Evolutionary conservation across 2,113 vertebrate species (phyloP).

Genomic region (Neolamprologus brichardi): DNA sequence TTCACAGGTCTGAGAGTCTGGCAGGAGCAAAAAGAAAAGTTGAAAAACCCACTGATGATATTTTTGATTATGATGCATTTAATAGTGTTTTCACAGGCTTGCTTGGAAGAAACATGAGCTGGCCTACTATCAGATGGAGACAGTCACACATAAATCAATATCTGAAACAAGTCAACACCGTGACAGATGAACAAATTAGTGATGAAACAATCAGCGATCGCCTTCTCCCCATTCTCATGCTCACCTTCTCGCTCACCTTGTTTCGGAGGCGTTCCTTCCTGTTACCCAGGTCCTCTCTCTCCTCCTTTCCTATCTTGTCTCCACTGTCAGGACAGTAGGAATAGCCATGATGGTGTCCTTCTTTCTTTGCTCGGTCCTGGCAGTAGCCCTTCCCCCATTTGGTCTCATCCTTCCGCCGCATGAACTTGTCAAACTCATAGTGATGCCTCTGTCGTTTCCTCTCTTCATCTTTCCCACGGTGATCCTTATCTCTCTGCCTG

Average conservation of each 20-base stretch:
- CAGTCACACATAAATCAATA: background rate
- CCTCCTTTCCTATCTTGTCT: constrained; percentile 84
- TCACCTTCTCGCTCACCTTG: constrained; percentile 82
- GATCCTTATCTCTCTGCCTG: constrained; percentile 84
- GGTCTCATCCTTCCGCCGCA: constrained; percentile 85
- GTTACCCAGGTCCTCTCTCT: constrained; percentile 80
- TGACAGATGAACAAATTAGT: background rate
- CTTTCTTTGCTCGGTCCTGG: constrained; percentile 86
- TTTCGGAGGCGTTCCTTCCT: constrained; percentile 87
- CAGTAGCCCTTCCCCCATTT: constrained; percentile 87
- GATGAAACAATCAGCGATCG: background rate
- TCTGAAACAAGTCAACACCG: background rate
- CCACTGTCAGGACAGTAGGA: constrained; percentile 75
- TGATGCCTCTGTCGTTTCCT: constrained; percentile 83
- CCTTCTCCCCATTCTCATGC: constrained; percentile 36
- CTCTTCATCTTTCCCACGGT: constrained; percentile 79
- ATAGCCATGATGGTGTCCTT: constrained; percentile 77
- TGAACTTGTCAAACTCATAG: constrained; percentile 84
- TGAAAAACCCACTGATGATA: background rate
- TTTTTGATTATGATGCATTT: background rate
- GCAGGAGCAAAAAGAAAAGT: background rate
- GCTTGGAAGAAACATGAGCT: background rate
- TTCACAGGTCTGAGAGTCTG: background rate
- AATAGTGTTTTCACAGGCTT: background rate
- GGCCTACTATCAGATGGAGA: background rate